Evolutionary conservation across 2,113 vertebrate genomes (phyloP), one percentile per base, ranked within the genome.

Genomic region (Tyto alba): DNA sequence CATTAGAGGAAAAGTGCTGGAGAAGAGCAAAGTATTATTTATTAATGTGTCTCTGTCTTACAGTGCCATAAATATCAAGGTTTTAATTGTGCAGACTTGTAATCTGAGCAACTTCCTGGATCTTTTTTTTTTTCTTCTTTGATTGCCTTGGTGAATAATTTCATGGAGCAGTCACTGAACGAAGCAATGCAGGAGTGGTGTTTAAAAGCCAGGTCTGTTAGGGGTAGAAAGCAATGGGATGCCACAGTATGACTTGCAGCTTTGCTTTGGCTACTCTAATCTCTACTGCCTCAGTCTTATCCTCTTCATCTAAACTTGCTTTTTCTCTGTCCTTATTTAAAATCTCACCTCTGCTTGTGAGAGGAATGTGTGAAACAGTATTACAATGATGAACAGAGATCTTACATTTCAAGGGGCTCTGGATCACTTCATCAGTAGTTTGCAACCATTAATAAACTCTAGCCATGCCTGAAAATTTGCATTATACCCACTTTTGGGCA

Each of bases 41-140:
- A 96, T 95, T 96, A 94, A 96, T 96, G 96, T 76, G 83, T 69
- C 73, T 92, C 79, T 95, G 92, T 95, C 87, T 95, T 94, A 85
- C 67, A 80, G 45, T 76, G 67, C 88, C 88, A 93, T 93, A 93
- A 97, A 96, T 96, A 97, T 80, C 77, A 80, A 57, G 71, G 75
- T 94, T 97, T 92, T 96, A 96, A 97, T 96, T 97, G 95, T 5
- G 1, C 45, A 82, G 86, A 43, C 76, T 84, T 96, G 89, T 95
- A 93, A 96, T 95, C 71, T 71, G 91, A 95, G 74, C 55, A 95
- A 95, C 72, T 94, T 96, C 74, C 89, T 94, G 83, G 16, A 32
- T 94, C 4, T 77, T 43, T 40, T n/a, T 2, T 55, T 40, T 25
- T 32, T 20, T 34, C 7, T 36, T 63, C 57, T 75, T 79, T 63